phyloP scores from a whole-genome alignment of 2,113 vertebrate genomes.

The Triplophysa rosa region DNA sequence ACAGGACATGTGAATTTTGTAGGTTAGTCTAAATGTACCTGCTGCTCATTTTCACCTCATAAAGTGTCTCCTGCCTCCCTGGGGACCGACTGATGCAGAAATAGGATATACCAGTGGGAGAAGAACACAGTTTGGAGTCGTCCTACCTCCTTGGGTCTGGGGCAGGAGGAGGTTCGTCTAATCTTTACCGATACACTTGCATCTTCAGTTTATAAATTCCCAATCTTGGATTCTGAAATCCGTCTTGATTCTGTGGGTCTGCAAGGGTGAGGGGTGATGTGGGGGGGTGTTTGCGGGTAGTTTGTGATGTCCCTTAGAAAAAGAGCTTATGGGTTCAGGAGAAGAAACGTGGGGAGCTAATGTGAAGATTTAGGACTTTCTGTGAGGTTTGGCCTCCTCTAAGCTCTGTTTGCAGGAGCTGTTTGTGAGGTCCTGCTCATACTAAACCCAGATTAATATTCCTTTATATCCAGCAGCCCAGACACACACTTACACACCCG shows the following conservation, averaged over 20 bases:
- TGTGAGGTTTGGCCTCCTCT: conserved; percentile 87
- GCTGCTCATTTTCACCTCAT: background rate
- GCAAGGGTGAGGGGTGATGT: conserved; percentile 45
- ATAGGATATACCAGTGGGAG: conserved; percentile 71
- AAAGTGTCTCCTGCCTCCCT: conserved; percentile 56
- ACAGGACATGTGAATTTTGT: background rate
- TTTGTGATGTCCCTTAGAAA: conserved; percentile 96
- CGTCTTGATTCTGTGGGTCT: conserved; percentile 79
- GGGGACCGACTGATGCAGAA: conserved; percentile 64
- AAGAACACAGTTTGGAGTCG: conserved; percentile 67
- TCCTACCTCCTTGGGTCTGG: conserved; percentile 76
- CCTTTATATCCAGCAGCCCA: conserved; percentile 88
- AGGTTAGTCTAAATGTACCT: conserved; percentile 19
- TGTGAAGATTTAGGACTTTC: conserved; percentile 96
- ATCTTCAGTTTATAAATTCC: conserved; percentile 78
- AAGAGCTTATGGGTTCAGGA: conserved; percentile 92
- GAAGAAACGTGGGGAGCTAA: conserved; percentile 93
- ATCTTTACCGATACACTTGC: conserved; percentile 83
- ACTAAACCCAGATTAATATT: conserved; percentile 99
- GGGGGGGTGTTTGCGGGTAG: conserved; percentile 75
- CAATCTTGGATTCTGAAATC: conserved; percentile 85
- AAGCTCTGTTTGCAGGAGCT: conserved; percentile 92
- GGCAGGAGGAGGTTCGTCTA: conserved; percentile 75
- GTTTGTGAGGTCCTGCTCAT: conserved; percentile 88
- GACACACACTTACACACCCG: conserved; percentile 78